These are phyloP conservation scores for Polypterus bichir DNA, from an alignment of 2,113 vertebrate genomes.

Conservation along the genomic window DNA sequence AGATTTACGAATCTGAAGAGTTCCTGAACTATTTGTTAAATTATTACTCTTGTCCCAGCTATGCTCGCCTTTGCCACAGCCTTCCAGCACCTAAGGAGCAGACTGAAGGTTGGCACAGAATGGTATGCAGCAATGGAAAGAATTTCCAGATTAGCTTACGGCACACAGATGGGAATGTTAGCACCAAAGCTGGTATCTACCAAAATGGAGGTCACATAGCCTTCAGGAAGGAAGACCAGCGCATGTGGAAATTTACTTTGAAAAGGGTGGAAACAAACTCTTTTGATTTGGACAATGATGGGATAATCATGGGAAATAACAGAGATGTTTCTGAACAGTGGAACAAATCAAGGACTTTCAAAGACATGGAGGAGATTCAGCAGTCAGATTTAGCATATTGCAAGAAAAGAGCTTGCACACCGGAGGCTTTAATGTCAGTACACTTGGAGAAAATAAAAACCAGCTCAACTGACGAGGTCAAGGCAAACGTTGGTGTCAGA, in stretches of 20 bases:
- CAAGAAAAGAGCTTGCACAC: neutral
- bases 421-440: neutral
- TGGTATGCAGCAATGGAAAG: slow-evolving; percentile 30
- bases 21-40: slow-evolving; percentile 59
- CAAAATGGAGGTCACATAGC: slow-evolving; percentile 19
- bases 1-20: slow-evolving; percentile 59
- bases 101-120: slow-evolving; percentile 41
- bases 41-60: slow-evolving; percentile 44
- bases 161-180: slow-evolving; percentile 11
- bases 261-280: slow-evolving; percentile 16
- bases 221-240: slow-evolving; percentile 15
- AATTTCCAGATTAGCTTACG: slow-evolving; percentile 37
- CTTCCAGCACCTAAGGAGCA: neutral
- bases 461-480: neutral
- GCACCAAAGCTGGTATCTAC: slow-evolving; percentile 25
- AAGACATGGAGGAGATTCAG: neutral
- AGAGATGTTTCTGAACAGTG: slow-evolving; percentile 21
- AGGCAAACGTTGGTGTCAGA: neutral
- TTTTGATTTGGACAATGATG: slow-evolving; percentile 10
- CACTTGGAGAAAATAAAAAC: neutral
- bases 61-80: slow-evolving; percentile 37
- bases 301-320: slow-evolving; percentile 11
- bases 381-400: neutral
- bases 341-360: slow-evolving; percentile 10
- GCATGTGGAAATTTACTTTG: slow-evolving; percentile 17